Conservation (phyloP, 2,888 invertebrate species). For the Nemotelus nigrinus region DNA sequence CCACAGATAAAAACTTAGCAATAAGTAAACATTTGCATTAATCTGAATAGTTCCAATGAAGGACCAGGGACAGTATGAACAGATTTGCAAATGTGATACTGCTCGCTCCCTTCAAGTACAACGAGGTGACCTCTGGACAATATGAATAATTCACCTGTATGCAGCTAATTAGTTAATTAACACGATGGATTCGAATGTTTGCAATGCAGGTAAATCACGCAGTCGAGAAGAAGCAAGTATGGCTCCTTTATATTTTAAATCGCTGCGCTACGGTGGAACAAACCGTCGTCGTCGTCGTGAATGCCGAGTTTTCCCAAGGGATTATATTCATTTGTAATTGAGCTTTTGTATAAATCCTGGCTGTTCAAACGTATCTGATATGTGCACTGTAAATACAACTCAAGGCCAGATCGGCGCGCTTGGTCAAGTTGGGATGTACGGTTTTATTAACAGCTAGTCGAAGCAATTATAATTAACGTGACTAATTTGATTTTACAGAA, state of each 20-base stretch:
- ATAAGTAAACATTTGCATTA: too few species aligned
- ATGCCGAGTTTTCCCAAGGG: background rate
- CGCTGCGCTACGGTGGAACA: background rate
- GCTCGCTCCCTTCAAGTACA: conserved; percentile 1
- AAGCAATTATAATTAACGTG: too few species aligned
- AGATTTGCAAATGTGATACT: too few species aligned
- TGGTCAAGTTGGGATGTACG: too few species aligned
- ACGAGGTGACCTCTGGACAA: background rate
- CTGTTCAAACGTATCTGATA: background rate
- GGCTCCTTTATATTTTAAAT: background rate
- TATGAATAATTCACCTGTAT: conserved; percentile 49
- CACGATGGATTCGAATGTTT: conserved; percentile 46
- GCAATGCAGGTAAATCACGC: conserved; percentile 47
- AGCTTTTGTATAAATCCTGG: background rate
- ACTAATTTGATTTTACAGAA: too few species aligned
- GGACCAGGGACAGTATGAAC: too few species aligned
- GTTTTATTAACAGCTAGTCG: too few species aligned
- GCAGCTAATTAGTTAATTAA: conserved; percentile 51
- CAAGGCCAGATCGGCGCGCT: too few species aligned
- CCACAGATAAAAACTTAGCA: too few species aligned
- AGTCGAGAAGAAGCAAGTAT: conserved; percentile 1
- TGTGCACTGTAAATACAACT: too few species aligned
- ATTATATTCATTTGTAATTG: background rate
- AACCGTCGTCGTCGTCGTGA: background rate
- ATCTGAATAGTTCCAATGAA: too few species aligned